These are phyloP conservation scores for Hirtodrosophila confusa DNA, from an alignment of 2,888 invertebrate species.

Conservation along the genomic window DNA sequence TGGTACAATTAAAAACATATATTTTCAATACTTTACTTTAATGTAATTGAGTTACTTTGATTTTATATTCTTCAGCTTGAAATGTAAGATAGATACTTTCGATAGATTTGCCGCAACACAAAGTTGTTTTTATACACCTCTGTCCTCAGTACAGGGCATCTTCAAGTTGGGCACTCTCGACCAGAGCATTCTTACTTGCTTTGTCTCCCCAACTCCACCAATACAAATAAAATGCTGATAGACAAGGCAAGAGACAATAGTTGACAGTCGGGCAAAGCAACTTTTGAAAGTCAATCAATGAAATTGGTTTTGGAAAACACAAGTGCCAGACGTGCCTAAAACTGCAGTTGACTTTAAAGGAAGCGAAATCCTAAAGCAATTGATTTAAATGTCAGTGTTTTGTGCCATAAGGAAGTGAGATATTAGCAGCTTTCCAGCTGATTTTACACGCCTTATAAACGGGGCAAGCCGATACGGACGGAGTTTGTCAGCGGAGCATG, in stretches of 20 bases:
- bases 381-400: conserved; percentile 47
- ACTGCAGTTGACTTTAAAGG: conserved; percentile 40
- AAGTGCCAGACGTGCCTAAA: conserved; percentile 5
- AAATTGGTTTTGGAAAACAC: conserved; percentile 46
- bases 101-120: no score
- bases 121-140: no score
- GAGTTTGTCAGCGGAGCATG: conserved; percentile 49
- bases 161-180: no score
- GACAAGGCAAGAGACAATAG: conserved; percentile 34
- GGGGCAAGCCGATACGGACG: conserved; percentile 18
- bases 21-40: no score
- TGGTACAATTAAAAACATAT: no score
- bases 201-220: conserved; percentile 4
- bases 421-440: neutral
- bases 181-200: neutral
- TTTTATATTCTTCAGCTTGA: no score
- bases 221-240: conserved; percentile 23
- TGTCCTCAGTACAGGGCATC: no score
- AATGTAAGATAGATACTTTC: no score
- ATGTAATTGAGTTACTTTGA: no score
- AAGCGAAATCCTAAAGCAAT: conserved; percentile 36
- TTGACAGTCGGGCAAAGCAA: conserved; percentile 28
- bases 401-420: conserved; percentile 39
- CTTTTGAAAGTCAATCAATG: conserved; percentile 58
- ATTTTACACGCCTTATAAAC: conserved; percentile 14